phyloP scores from a whole-genome alignment of 2,113 vertebrate species.

The Taxidea taxus region DNA sequence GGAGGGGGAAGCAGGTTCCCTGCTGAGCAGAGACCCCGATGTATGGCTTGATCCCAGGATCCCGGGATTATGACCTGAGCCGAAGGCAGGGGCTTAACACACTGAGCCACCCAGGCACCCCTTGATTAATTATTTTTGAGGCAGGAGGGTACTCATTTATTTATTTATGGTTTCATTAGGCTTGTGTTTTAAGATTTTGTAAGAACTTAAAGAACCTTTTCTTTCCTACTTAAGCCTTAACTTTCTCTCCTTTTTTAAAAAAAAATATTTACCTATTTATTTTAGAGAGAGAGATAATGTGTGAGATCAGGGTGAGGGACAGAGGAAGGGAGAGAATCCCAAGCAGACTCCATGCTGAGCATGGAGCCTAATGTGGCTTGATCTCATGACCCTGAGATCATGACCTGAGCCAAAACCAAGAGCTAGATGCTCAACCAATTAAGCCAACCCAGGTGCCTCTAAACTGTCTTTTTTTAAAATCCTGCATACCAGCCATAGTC shows the following conservation, averaged over 20 bases:
- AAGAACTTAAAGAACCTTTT: neutral
- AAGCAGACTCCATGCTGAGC: neutral
- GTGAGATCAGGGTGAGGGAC: neutral
- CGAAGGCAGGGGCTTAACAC: too few relatives aligned
- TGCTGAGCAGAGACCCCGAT: too few relatives aligned
- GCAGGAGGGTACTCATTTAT: neutral
- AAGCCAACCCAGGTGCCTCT: neutral
- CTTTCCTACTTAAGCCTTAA: neutral
- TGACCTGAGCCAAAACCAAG: neutral
- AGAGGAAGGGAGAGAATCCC: neutral
- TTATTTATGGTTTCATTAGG: neutral
- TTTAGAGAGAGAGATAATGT: neutral
- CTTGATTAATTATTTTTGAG: too few relatives aligned
- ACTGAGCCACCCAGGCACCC: too few relatives aligned
- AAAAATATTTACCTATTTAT: neutral
- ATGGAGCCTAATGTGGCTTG: neutral
- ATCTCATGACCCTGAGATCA: neutral
- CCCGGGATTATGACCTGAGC: too few relatives aligned
- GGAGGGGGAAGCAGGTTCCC: too few relatives aligned
- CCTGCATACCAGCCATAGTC: fast-evolving
- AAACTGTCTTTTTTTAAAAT: neutral
- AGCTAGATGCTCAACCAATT: neutral
- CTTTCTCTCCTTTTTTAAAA: neutral
- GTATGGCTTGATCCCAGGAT: too few relatives aligned
- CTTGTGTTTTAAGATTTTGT: neutral